phyloP scores from a whole-genome alignment of 2,888 invertebrate species.

The Bedellia somnulentella region DNA sequence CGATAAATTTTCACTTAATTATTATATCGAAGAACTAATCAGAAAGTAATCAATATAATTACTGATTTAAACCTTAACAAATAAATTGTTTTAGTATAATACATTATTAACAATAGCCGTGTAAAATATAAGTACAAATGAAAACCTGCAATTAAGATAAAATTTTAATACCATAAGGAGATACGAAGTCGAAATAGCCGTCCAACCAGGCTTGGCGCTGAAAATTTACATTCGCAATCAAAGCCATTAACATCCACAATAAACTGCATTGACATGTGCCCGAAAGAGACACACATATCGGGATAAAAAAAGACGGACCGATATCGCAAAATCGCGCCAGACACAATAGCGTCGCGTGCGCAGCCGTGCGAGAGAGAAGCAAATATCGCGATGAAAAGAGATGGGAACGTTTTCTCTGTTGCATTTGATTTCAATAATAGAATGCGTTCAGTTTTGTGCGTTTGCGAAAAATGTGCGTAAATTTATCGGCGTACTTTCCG shows the following conservation, averaged over 20 bases:
- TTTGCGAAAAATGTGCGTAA: slow-evolving; percentile 50
- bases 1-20: no score
- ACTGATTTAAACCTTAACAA: background rate
- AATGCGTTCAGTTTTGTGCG: slow-evolving; percentile 52
- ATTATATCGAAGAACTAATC: no score
- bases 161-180: slow-evolving; percentile 50
- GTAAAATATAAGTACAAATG: no score
- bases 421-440: slow-evolving; percentile 37
- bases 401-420: slow-evolving; percentile 16
- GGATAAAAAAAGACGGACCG: slow-evolving; percentile 23
- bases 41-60: no score
- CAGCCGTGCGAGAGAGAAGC: slow-evolving; percentile 23
- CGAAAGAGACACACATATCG: slow-evolving; percentile 32
- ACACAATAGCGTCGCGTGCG: slow-evolving; percentile 57
- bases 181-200: slow-evolving; percentile 43
- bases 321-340: slow-evolving; percentile 33
- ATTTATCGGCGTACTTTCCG: slow-evolving; percentile 45
- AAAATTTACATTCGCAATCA: slow-evolving; percentile 61
- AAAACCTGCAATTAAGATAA: slow-evolving; percentile 27
- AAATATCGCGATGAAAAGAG: slow-evolving; percentile 23
- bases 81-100: no score
- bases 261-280: slow-evolving; percentile 54
- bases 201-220: slow-evolving; percentile 49
- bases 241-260: slow-evolving; percentile 57
- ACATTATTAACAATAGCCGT: no score